phyloP scores from a whole-genome alignment of 2,888 invertebrate species.

The Caenorhabditis zanzibari region DNA sequence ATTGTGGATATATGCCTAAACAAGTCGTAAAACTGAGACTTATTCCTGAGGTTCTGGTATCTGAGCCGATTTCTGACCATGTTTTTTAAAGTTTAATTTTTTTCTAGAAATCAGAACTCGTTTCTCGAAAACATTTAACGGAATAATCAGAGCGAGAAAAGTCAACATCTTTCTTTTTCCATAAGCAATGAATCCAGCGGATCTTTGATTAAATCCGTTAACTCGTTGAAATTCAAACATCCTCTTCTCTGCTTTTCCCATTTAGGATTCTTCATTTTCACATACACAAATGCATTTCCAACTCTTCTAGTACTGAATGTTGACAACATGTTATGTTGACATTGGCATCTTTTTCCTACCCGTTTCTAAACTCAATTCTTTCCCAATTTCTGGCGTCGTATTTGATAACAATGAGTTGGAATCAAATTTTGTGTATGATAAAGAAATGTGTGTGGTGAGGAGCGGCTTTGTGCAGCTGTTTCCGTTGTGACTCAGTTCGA shows the following conservation, averaged over 20 bases:
- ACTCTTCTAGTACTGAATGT: constrained; percentile 30
- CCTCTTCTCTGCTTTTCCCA: not conserved
- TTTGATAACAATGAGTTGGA: constrained; percentile 55
- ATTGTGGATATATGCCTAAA: not conserved
- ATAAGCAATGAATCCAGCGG: not conserved
- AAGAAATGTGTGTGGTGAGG: constrained; percentile 13
- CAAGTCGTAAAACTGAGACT: constrained; percentile 13
- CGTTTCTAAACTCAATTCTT: constrained; percentile 29
- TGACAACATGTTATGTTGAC: constrained; percentile 33
- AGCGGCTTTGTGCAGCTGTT: constrained; percentile 49
- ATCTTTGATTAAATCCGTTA: constrained; percentile 15
- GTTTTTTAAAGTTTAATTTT: too few species aligned
- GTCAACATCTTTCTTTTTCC: constrained; percentile 1
- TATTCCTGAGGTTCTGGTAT: too few species aligned
- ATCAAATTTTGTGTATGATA: constrained; percentile 45
- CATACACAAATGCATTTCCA: constrained; percentile 6
- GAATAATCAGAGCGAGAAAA: constrained; percentile 20
- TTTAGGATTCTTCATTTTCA: not conserved
- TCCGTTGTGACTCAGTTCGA: constrained; percentile 46
- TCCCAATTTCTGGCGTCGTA: constrained; percentile 33
- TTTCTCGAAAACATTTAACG: not conserved
- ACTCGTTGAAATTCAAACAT: not conserved
- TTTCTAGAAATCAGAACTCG: not conserved
- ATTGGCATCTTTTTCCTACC: constrained; percentile 20
- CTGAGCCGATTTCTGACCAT: too few species aligned